A percentile compares a stretch with the other conserved stretches of the same genome.
phyloP scores from a whole-genome alignment of 2,113 vertebrate species.

The Carassius auratus region DNA sequence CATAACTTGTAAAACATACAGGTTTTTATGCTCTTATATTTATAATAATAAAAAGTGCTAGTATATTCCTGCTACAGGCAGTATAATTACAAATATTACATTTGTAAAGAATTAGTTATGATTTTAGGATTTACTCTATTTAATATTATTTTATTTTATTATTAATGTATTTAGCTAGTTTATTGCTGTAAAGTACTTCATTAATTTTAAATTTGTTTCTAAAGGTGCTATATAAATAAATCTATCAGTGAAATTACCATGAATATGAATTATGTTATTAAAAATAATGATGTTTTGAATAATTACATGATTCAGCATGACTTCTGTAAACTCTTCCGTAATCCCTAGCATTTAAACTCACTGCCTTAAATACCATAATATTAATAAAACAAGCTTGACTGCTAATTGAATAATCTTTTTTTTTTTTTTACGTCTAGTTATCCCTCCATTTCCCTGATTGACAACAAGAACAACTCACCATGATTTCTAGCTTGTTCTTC shows the following conservation, averaged over 20 bases:
- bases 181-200: background rate
- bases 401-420: background rate
- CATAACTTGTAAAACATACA: background rate
- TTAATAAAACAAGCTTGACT: background rate
- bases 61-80: background rate
- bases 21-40: background rate
- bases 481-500: background rate
- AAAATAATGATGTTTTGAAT: background rate
- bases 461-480: conserved; percentile 13
- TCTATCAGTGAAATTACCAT: background rate
- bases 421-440: background rate
- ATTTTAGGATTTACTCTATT: background rate
- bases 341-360: background rate
- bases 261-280: no score
- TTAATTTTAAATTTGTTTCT: background rate
- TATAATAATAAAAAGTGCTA: background rate
- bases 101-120: background rate
- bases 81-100: background rate
- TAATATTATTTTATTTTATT: background rate
- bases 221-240: background rate
- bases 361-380: background rate
- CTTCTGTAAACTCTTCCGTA: background rate
- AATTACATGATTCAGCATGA: background rate
- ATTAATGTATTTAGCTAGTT: background rate
- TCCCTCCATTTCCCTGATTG: background rate